A percentile compares a stretch with the other conserved stretches of the same genome.
Conservation (phyloP, 2,888 invertebrate genomes). For the Lacanobia wlatinum region DNA sequence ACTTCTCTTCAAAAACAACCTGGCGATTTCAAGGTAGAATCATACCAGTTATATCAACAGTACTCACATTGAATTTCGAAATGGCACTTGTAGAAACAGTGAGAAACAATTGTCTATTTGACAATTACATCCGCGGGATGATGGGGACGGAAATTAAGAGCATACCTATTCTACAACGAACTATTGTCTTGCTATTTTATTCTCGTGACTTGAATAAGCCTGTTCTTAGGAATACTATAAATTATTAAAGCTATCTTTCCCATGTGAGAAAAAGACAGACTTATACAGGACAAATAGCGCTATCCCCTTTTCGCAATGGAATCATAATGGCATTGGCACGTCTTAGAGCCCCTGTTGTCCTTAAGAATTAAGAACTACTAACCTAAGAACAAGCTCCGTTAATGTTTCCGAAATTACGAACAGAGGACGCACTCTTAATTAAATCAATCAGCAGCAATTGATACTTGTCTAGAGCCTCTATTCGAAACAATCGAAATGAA, state of each 20-base stretch:
- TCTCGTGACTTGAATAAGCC: constrained; percentile 1
- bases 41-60: background rate
- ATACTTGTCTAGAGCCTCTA: background rate
- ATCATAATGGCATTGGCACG: background rate
- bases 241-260: too few relatives aligned
- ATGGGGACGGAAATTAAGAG: constrained; percentile 32
- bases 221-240: background rate
- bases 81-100: background rate
- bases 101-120: constrained; percentile 7
- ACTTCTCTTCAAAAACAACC: too few relatives aligned
- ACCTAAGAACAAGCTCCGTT: background rate
- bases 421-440: background rate
- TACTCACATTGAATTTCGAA: constrained; percentile 2
- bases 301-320: too few relatives aligned
- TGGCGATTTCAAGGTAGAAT: background rate
- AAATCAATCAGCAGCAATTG: background rate
- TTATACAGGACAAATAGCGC: too few relatives aligned
- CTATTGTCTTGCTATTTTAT: constrained; percentile 1
- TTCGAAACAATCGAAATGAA: constrained; percentile 1
- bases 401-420: background rate
- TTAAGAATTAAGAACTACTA: too few relatives aligned
- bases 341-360: too few relatives aligned
- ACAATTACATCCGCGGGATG: background rate
- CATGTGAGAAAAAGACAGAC: too few relatives aligned
- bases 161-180: constrained; percentile 17